phyloP scores from a whole-genome alignment of 2,888 invertebrate genomes.

The Andrena haemorrhoa region DNA sequence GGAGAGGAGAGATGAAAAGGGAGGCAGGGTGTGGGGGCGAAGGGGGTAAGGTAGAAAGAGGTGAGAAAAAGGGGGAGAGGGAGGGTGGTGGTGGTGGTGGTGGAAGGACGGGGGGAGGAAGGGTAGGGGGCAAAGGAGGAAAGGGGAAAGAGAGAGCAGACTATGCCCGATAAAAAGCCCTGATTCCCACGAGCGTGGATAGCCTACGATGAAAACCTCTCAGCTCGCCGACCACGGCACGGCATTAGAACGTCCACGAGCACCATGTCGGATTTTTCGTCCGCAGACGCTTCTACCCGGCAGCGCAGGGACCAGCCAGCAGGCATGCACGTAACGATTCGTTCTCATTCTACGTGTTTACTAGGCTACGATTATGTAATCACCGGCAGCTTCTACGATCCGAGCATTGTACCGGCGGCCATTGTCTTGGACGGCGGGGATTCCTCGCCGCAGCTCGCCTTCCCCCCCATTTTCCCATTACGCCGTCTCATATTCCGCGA shows the following conservation, averaged over 20 bases:
- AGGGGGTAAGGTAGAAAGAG: slow-evolving; percentile 32
- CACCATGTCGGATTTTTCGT: slow-evolving; percentile 67
- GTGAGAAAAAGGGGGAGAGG: slow-evolving; percentile 15
- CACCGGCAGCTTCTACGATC: slow-evolving; percentile 52
- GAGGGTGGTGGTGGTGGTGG: slow-evolving; percentile 1
- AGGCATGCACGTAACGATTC: slow-evolving; percentile 48
- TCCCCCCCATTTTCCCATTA: slow-evolving; percentile 17
- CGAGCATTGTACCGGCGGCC: slow-evolving; percentile 41
- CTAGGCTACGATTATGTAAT: slow-evolving; percentile 61
- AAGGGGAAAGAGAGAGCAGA: slow-evolving; percentile 31
- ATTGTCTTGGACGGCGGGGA: slow-evolving; percentile 40
- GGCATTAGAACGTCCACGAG: slow-evolving; percentile 69
- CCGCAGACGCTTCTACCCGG: slow-evolving; percentile 49
- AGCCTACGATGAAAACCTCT: slow-evolving; percentile 74
- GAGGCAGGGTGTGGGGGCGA: slow-evolving; percentile 15
- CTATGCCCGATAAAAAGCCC: slow-evolving; percentile 76
- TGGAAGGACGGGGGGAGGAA: neutral
- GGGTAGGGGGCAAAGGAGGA: slow-evolving; percentile 11
- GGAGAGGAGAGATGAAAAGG: slow-evolving; percentile 43
- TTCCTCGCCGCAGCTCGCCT: slow-evolving; percentile 31
- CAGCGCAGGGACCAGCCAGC: slow-evolving; percentile 35
- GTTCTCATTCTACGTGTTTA: slow-evolving; percentile 56
- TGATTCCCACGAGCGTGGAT: slow-evolving; percentile 77
- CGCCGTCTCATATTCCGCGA: neutral
- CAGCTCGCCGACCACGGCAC: slow-evolving; percentile 68